Evolutionary conservation across 2,888 invertebrate genomes (phyloP), one percentile per base, ranked within the genome.

Genomic region (Zeuzera pyrina): DNA sequence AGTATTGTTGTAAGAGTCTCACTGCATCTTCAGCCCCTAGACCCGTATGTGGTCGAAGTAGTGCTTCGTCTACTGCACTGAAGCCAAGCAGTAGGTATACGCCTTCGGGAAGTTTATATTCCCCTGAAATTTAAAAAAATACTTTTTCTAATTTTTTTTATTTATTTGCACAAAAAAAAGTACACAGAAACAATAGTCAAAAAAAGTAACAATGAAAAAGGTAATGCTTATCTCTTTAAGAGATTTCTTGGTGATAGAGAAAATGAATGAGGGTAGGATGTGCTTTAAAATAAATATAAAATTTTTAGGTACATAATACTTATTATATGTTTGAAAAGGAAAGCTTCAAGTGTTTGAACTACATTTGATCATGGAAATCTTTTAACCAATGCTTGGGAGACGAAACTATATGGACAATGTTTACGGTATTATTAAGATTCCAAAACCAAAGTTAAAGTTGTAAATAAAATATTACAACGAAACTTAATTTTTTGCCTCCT

Each of bases 81-180:
- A 94, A 95, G 35, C 95, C 95, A 35, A 95, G 88, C 66, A 95
- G 90, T 43, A 95, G 86, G 76, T 93, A 95, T 22, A 95, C 91
- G 21, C 95, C 95, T 76, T 93, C 92, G 34, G 91, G 90, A 38
- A 92, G 85, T 56, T 86, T 89, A 76, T 92, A 93, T 56, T 91
- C 88, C 44, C 89, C 91, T 90, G 76, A 13, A 70, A 28, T 28
- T 28, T 13, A 14, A 2, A n/a, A 15, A n/a, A n/a, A n/a, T n/a
- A n/a, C n/a, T 8, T 14, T 27, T 47, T 22, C 36, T 6, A 19
- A 10, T 19, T 19, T 2, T n/a, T 24, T 24, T 7, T 24, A 23
- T n/a, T 10, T 23, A 24, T 10, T n/a, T 5, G 10, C n/a, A 24
- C 8, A 19, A 19, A 5, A 19, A 7, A 8, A 19, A 19, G 8